phyloP scores from a whole-genome alignment of 2,797 vertebrate genomes.

The Betta splendens region DNA sequence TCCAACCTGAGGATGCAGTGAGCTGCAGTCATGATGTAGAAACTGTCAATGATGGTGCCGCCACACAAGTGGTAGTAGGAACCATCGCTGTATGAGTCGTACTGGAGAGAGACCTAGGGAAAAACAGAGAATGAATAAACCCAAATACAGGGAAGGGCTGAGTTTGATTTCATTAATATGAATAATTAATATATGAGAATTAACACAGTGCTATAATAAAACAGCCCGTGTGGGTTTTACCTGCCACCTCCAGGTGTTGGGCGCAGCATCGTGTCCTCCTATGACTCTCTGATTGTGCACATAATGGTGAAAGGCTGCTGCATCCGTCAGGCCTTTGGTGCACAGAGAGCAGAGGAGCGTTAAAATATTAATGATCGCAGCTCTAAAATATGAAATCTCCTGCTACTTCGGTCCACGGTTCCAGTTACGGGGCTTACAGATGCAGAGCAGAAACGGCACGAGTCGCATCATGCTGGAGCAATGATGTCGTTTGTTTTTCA shows the following conservation, averaged over 20 bases:
- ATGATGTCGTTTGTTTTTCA: not conserved
- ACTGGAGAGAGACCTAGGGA: conserved; percentile 70
- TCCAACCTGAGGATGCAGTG: conserved; percentile 74
- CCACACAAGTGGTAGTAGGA: conserved; percentile 67
- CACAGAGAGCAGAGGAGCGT: not conserved
- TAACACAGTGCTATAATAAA: too few relatives aligned
- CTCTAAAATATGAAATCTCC: not conserved
- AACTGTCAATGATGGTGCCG: conserved; percentile 43
- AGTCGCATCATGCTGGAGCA: conserved; percentile 65
- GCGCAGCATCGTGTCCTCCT: conserved; percentile 59
- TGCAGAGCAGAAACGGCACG: conserved; percentile 59
- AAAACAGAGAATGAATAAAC: conserved; percentile 6
- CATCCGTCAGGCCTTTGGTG: conserved; percentile 54
- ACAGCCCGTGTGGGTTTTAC: too few relatives aligned
- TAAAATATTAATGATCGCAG: conserved; percentile 1
- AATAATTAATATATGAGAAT: too few relatives aligned
- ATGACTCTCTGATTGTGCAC: conserved; percentile 66
- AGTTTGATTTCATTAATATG: conserved; percentile 1
- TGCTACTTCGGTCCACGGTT: not conserved
- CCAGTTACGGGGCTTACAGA: conserved; percentile 71
- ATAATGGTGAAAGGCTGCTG: conserved; percentile 41
- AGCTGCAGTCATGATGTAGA: conserved; percentile 74
- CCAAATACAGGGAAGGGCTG: not conserved
- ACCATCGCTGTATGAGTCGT: conserved; percentile 45
- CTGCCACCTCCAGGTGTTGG: conserved; percentile 74